phyloP scores from a whole-genome alignment of 2,797 vertebrate species.

The Perodicticus potto region DNA sequence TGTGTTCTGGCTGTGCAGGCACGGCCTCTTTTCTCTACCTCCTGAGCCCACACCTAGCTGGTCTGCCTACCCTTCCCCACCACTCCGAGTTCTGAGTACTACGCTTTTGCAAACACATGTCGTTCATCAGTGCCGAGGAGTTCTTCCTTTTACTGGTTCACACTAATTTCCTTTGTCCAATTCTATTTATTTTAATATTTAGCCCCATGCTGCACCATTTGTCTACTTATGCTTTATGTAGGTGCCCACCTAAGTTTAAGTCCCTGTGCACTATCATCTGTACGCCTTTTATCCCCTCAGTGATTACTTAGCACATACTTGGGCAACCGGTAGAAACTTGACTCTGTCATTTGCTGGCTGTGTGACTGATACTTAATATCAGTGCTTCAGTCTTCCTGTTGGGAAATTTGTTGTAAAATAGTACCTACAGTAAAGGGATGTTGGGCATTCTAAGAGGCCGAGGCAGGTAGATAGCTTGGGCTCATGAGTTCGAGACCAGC shows the following conservation, averaged over 20 bases:
- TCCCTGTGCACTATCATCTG: not conserved
- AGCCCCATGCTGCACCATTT: not conserved
- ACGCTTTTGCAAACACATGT: not conserved
- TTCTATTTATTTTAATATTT: constrained; percentile 29
- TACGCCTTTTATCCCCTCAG: not conserved
- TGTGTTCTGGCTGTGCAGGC: not conserved
- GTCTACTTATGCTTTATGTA: not conserved
- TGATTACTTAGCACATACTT: not conserved
- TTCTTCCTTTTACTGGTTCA: constrained; percentile 6
- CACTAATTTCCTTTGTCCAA: not conserved
- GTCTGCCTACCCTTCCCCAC: not conserved
- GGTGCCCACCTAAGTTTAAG: not conserved
- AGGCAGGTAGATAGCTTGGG: too few species aligned
- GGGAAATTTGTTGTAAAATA: not conserved
- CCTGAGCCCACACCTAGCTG: too few species aligned
- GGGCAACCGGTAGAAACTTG: not conserved
- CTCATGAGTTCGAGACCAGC: too few species aligned
- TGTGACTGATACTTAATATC: not conserved
- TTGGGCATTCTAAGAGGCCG: too few species aligned
- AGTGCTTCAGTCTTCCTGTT: not conserved
- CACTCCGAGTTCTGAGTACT: not conserved
- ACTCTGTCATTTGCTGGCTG: not conserved
- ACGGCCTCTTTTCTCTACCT: not conserved
- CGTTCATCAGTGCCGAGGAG: not conserved
- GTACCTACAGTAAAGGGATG: not conserved